Evolutionary conservation across 2,888 invertebrate species (phyloP).

Genomic region (Xestoiulus laeticollis): DNA sequence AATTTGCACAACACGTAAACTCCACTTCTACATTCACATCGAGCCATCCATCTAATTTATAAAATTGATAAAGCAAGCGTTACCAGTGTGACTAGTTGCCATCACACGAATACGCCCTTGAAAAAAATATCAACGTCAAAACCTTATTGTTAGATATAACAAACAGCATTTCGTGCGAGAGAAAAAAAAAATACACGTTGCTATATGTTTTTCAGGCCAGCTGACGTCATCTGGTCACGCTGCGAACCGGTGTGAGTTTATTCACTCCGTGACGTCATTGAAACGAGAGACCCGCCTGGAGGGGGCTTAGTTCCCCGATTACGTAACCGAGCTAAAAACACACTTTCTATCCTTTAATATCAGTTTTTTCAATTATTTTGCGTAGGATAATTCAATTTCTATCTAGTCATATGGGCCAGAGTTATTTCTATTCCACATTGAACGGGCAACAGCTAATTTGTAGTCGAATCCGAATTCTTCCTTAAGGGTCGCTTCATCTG

Average conservation of each 20-base stretch:
- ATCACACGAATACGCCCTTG: not conserved
- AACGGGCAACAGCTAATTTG: not conserved
- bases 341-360: not conserved
- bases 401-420: not conserved
- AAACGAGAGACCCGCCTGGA: not conserved
- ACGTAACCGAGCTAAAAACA: not conserved
- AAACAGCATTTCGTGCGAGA: not conserved
- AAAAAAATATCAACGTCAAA: not conserved
- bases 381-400: not conserved
- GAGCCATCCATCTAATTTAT: not conserved
- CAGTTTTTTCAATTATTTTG: not conserved
- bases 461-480: not conserved
- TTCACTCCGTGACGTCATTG: conserved; percentile 50
- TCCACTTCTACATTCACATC: not conserved
- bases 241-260: conserved; percentile 44
- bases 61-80: not conserved
- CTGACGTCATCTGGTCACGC: conserved; percentile 44
- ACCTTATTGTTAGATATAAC: not conserved
- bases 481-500: not conserved
- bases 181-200: not conserved
- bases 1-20: not conserved
- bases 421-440: not conserved
- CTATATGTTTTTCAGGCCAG: conserved; percentile 34
- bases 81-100: not conserved
- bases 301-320: not conserved